Evolutionary conservation across 92 coral and sea anemone genomes (phyloP).

Genomic region (Micromussa lordhowensis): DNA sequence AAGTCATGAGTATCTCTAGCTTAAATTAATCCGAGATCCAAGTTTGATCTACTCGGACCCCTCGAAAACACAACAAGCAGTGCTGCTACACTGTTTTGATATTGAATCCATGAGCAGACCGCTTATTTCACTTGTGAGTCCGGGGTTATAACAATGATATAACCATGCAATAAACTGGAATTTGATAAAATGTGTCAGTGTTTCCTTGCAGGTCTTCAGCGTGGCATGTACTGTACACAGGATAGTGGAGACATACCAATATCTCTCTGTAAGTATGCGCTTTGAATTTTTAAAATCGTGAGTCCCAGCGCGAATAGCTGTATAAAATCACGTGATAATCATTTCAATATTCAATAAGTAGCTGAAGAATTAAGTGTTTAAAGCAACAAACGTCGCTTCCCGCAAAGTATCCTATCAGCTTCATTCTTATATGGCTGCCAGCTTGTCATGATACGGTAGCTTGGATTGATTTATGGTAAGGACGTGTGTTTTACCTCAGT

Average conservation of each 20-base stretch:
- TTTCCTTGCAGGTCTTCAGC: constrained; percentile 32
- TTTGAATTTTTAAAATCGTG: neutral
- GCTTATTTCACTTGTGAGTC: neutral
- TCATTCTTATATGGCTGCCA: neutral
- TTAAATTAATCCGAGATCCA: neutral
- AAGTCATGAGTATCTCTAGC: neutral
- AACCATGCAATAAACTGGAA: neutral
- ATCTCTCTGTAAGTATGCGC: constrained; percentile 28
- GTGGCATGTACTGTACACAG: constrained; percentile 25
- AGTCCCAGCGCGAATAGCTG: neutral
- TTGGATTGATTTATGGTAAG: neutral
- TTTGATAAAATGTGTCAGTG: neutral
- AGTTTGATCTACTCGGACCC: neutral
- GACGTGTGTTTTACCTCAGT: neutral
- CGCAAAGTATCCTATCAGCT: neutral
- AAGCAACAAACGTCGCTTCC: neutral
- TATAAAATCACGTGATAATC: no score
- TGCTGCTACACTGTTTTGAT: neutral
- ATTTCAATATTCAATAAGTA: no score
- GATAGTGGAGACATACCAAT: constrained; percentile 51
- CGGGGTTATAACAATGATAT: neutral
- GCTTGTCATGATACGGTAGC: neutral
- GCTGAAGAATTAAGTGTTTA: neutral
- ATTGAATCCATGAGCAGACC: neutral
- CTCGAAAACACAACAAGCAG: neutral